A percentile compares a stretch with the other conserved stretches of the same genome.
Evolutionary conservation across 2,888 invertebrate genomes (phyloP).

Genomic region (Scaptomyza caliginosa): DNA sequence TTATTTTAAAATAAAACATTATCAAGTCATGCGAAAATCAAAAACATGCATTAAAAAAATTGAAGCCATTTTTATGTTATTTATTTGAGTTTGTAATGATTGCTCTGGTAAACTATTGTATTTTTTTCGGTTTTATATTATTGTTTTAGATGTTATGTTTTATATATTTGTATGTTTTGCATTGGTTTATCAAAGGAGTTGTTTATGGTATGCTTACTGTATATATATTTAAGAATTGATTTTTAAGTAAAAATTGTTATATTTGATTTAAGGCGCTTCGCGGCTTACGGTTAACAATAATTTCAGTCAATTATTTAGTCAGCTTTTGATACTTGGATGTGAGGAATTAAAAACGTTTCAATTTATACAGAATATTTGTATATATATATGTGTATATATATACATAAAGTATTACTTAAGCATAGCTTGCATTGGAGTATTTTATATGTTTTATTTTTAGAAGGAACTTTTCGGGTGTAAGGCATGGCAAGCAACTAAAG

Average conservation of each 20-base stretch:
- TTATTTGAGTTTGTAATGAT: slow-evolving; percentile 32
- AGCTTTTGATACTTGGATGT: slow-evolving; percentile 82
- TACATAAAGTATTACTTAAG: slow-evolving; percentile 21
- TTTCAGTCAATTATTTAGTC: slow-evolving; percentile 58
- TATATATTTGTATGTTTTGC: slow-evolving; percentile 32
- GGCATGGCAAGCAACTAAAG: slow-evolving; percentile 24
- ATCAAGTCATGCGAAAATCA: not conserved
- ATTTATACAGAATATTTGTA: slow-evolving; percentile 26
- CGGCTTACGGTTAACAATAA: slow-evolving; percentile 31
- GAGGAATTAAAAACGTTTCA: slow-evolving; percentile 65
- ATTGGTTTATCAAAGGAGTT: slow-evolving; percentile 23
- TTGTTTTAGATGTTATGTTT: slow-evolving; percentile 12
- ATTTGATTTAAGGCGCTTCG: slow-evolving; percentile 35
- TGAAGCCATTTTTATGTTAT: slow-evolving; percentile 12
- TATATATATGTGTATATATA: slow-evolving; percentile 9
- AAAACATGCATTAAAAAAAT: slow-evolving; percentile 32
- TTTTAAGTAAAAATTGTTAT: slow-evolving; percentile 19
- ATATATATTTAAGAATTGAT: slow-evolving; percentile 51
- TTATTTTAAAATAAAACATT: not conserved
- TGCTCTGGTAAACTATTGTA: slow-evolving; percentile 43
- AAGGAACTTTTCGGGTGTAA: not conserved
- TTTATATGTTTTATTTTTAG: slow-evolving; percentile 20
- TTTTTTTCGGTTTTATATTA: slow-evolving; percentile 1
- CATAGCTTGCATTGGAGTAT: slow-evolving; percentile 27
- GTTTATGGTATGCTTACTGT: slow-evolving; percentile 58